Conservation (phyloP, 1,140 invertebrate species). For the Patella vulgata region DNA sequence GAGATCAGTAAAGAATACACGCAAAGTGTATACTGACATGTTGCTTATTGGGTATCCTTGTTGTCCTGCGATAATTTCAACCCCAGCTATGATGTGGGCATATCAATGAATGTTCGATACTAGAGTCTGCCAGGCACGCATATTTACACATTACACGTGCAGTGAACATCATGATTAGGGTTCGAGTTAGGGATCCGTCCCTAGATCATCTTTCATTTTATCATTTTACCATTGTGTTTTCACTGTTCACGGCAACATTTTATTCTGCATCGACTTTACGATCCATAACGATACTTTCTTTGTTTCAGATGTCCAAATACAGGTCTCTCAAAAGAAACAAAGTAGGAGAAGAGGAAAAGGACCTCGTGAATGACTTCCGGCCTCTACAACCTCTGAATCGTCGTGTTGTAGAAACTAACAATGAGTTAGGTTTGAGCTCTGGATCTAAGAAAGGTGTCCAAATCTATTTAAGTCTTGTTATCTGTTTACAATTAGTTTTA, state of each 20-base stretch:
- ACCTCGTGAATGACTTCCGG: constrained; percentile 36
- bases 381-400: constrained; percentile 40
- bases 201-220: background rate
- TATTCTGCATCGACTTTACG: background rate
- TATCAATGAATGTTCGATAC: background rate
- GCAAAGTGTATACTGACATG: background rate
- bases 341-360: background rate
- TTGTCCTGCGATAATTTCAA: background rate
- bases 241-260: background rate
- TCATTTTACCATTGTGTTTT: background rate
- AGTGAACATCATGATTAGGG: constrained; percentile 1
- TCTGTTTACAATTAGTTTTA: too few species aligned
- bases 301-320: constrained; percentile 15
- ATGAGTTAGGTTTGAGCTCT: too few species aligned
- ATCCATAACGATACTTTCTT: background rate
- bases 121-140: background rate
- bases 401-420: constrained; percentile 4
- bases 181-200: background rate
- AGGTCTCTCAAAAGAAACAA: background rate
- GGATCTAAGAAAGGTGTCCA: too few species aligned
- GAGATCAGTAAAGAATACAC: too few species aligned
- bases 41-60: background rate
- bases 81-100: background rate
- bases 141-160: background rate
- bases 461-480: too few species aligned